These are phyloP conservation scores for Notarius quadriscutis DNA, from an alignment of 2,113 vertebrate species.

Conservation along the genomic window DNA sequence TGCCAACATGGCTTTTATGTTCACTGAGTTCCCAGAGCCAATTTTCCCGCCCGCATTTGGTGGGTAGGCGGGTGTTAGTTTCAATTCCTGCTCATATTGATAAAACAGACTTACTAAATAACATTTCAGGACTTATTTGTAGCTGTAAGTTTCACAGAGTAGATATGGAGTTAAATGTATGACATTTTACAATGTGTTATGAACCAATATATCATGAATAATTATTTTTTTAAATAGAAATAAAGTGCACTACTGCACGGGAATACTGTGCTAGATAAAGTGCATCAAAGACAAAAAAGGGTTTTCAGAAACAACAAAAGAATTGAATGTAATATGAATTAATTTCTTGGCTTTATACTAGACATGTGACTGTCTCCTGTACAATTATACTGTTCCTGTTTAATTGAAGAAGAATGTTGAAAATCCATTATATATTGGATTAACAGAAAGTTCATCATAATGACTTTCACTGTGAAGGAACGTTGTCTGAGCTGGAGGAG, in stretches of 20 bases:
- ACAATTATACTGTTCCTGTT: not conserved
- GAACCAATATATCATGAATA: not conserved
- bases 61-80: not conserved
- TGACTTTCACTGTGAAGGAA: too few relatives aligned
- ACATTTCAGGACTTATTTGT: not conserved
- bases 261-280: not conserved
- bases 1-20: not conserved
- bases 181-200: not conserved
- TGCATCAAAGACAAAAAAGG: not conserved
- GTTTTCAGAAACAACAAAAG: not conserved
- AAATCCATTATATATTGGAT: not conserved
- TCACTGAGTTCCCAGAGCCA: not conserved
- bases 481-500: not conserved
- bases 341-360: not conserved
- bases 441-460: not conserved
- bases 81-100: not conserved
- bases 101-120: not conserved
- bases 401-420: not conserved
- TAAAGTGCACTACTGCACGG: not conserved
- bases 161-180: not conserved
- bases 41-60: not conserved
- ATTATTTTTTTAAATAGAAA: not conserved
- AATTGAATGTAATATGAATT: not conserved
- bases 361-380: not conserved
- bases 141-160: not conserved